Conservation (phyloP, 2,888 invertebrate species). For the Mactromeris polynyma region DNA sequence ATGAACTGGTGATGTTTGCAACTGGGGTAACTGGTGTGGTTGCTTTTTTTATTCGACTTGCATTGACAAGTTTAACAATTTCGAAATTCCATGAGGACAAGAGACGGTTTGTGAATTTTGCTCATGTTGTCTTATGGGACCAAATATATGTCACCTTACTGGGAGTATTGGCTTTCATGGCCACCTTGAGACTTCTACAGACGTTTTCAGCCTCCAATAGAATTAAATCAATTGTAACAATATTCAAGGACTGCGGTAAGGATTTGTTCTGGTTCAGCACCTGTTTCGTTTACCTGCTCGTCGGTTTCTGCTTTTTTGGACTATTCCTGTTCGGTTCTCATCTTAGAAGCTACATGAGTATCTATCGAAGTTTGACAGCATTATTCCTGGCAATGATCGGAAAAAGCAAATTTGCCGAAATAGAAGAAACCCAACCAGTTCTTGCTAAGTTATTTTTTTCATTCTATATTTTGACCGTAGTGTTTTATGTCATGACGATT, state of each 20-base stretch:
- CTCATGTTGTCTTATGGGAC: constrained; percentile 77
- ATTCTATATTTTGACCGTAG: constrained; percentile 70
- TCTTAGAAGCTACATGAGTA: constrained; percentile 68
- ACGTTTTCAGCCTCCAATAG: constrained; percentile 75
- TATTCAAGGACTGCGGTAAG: constrained; percentile 48
- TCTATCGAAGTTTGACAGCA: constrained; percentile 68
- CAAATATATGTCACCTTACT: constrained; percentile 68
- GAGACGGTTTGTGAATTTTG: constrained; percentile 70
- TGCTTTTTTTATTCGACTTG: constrained; percentile 54
- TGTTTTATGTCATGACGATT: constrained; percentile 75
- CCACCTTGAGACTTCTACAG: constrained; percentile 74
- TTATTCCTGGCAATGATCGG: constrained; percentile 76
- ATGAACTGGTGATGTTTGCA: constrained; percentile 56
- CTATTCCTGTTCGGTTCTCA: constrained; percentile 71
- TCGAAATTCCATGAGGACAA: constrained; percentile 64
- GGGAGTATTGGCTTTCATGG: constrained; percentile 72
- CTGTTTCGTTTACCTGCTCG: constrained; percentile 71
- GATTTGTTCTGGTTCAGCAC: constrained; percentile 75
- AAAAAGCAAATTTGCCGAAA: constrained; percentile 71
- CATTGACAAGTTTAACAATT: constrained; percentile 58
- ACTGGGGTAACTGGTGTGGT: constrained; percentile 54
- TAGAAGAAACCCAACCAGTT: constrained; percentile 68
- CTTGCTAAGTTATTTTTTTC: constrained; percentile 76
- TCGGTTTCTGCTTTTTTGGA: constrained; percentile 72
- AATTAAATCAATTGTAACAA: constrained; percentile 57